These are phyloP conservation scores for Galeruca laticollis DNA, from an alignment of 2,888 invertebrate genomes.

Conservation along the genomic window DNA sequence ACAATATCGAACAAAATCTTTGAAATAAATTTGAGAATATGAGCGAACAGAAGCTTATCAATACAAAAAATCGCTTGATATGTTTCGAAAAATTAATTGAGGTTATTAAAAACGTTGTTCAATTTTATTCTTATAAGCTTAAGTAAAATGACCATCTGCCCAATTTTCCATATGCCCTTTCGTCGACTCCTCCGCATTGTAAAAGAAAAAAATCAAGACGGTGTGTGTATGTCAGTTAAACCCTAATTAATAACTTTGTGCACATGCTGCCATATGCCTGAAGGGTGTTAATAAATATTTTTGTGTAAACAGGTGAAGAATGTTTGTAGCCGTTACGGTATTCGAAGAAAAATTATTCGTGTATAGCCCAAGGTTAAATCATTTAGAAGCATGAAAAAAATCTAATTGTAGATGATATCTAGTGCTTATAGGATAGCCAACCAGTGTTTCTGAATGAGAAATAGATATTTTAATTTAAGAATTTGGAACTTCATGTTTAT, in stretches of 20 bases:
- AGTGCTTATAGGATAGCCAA: too few species aligned
- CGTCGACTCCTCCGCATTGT: conserved; percentile 25
- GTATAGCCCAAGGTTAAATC: background rate
- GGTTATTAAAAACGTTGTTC: too few species aligned
- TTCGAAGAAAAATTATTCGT: background rate
- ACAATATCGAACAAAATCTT: too few species aligned
- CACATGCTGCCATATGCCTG: conserved; percentile 30
- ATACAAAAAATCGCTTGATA: too few species aligned
- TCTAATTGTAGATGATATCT: background rate
- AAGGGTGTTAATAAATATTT: conserved; percentile 34
- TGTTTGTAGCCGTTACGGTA: conserved; percentile 18
- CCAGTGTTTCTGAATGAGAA: background rate
- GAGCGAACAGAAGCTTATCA: too few species aligned
- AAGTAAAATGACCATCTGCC: conserved; percentile 27
- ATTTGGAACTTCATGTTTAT: background rate
- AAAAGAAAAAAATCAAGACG: conserved; percentile 30
- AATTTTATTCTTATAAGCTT: background rate
- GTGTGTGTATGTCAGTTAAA: conserved; percentile 27
- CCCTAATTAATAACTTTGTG: conserved; percentile 36
- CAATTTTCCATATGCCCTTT: conserved; percentile 29
- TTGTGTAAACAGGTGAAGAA: conserved; percentile 34
- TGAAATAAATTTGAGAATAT: too few species aligned
- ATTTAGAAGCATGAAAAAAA: too few species aligned
- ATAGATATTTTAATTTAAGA: background rate
- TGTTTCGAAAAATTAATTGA: too few species aligned